phyloP scores from a whole-genome alignment of 2,888 invertebrate genomes.

The Cerastis leucographa region DNA sequence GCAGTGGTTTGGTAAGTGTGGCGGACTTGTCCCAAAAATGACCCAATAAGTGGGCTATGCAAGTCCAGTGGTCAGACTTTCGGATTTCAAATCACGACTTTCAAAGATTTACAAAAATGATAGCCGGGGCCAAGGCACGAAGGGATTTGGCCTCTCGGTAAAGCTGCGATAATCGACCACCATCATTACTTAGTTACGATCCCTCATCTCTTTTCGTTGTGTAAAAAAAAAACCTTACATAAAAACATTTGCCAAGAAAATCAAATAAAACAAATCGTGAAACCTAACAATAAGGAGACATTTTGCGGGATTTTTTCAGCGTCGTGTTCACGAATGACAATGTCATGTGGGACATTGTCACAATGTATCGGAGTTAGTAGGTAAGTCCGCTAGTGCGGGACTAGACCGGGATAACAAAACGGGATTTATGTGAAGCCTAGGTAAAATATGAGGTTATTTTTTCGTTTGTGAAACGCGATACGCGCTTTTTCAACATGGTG shows the following conservation, averaged over 20 bases:
- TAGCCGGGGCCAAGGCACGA: neutral
- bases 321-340: slow-evolving; percentile 35
- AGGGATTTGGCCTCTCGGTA: neutral
- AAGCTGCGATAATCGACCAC: neutral
- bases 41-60: no score
- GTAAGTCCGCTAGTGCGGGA: slow-evolving; percentile 43
- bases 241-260: slow-evolving; percentile 1
- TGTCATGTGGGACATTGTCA: slow-evolving; percentile 47
- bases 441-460: slow-evolving; percentile 7
- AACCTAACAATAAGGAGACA: slow-evolving; percentile 17
- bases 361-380: slow-evolving; percentile 39
- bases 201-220: no score
- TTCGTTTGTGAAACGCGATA: neutral
- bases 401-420: slow-evolving; percentile 33
- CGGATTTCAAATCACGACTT: no score
- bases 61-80: no score
- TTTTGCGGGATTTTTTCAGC: slow-evolving; percentile 29
- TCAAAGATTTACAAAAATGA: neutral
- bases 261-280: slow-evolving; percentile 14
- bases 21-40: no score
- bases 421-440: slow-evolving; percentile 32
- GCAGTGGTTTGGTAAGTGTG: no score
- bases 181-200: neutral
- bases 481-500: neutral
- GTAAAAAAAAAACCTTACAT: no score